Base-by-base conservation (phyloP, 37 sponge, comb jelly and placozoan genomes). In the Cladorhizidae sp. region DNA sequence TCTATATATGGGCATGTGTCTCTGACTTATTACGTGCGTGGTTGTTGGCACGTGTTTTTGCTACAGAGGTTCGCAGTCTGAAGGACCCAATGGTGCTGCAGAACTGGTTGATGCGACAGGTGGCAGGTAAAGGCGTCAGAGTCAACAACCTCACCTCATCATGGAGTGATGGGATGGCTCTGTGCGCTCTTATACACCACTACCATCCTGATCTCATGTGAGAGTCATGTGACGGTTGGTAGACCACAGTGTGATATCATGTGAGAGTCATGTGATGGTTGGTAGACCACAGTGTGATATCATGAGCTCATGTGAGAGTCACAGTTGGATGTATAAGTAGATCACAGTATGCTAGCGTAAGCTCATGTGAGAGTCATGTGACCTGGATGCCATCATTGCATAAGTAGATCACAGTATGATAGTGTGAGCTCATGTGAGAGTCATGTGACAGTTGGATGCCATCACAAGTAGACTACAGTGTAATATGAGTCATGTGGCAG, bases 131-230 rank as follows among this genome's bases (percentile, higher is more conserved):
- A 45, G 58, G 52, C 9, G 43, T 94, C 11, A 18, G 3, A 6
- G 80, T 94, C 63, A 91, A 52, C 32, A 76, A 94, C 57, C 67
- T 94, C 18, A n/a, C 59, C 17, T 69, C 64, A 33, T 91, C 92
- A 5, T 94, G 89, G 83, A 78, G 76, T 18, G 70, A 91, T 80
- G 95, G 95, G 5, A 40, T 91, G 42, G 92, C 83, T 49, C 83
- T 94, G 26, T 91, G 92, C 82, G 88, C 88, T 37, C 69, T 94
- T 17, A 87, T 94, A 20, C 82, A 94, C 41, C 89, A 79, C 57
- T 94, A 85, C 72, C 54, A 76, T 14, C 95, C 95, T 22, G 77
- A 87, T 20, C 74, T 74, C 29, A 90, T 94, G 94, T 93, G 67
- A 86, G 90, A 33, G 58, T 67, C 71, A 78, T 78, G 68, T 67